A percentile compares a stretch with the other conserved stretches of the same genome.
These are phyloP conservation scores for Aleiodes testaceus DNA, from an alignment of 2,888 invertebrate genomes.

Conservation along the genomic window DNA sequence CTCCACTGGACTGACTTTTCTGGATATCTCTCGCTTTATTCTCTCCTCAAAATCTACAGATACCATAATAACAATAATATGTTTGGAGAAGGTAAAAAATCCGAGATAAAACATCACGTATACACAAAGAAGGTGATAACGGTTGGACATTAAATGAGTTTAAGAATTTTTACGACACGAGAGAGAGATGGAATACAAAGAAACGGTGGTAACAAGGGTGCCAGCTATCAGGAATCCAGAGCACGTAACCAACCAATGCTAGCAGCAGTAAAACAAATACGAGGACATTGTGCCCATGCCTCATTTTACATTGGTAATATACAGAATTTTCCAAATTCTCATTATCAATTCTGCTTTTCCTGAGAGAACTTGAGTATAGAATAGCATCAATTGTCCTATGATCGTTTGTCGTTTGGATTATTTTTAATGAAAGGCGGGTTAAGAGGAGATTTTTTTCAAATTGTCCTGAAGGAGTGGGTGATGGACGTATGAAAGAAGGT, in stretches of 20 bases:
- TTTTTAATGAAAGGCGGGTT: background rate
- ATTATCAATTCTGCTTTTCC: constrained; percentile 4
- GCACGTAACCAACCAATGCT: constrained; percentile 73
- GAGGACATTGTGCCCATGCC: constrained; percentile 41
- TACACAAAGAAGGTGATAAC: constrained; percentile 11
- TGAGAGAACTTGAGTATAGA: background rate
- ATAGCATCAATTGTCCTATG: constrained; percentile 59
- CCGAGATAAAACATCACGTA: background rate
- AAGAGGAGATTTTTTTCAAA: constrained; percentile 35
- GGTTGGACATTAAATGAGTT: constrained; percentile 23
- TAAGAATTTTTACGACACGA: constrained; percentile 27
- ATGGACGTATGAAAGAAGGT: constrained; percentile 72
- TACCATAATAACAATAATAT: constrained; percentile 5
- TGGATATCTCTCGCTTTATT: constrained; percentile 11
- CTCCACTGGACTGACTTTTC: constrained; percentile 62
- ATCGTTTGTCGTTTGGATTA: constrained; percentile 42
- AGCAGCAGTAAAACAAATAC: constrained; percentile 73
- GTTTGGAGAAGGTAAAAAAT: background rate
- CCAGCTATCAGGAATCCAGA: constrained; percentile 71
- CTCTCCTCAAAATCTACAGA: background rate
- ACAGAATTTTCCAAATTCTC: constrained; percentile 20
- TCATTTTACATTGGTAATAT: background rate
- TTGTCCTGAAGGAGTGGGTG: constrained; percentile 63
- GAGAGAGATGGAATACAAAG: constrained; percentile 15
- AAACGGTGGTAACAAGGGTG: constrained; percentile 65